Percentiles rank a stretch among this genome's conserved stretches.
phyloP scores from a whole-genome alignment of 2,888 invertebrate genomes.

The Eupithecia insigniata region DNA sequence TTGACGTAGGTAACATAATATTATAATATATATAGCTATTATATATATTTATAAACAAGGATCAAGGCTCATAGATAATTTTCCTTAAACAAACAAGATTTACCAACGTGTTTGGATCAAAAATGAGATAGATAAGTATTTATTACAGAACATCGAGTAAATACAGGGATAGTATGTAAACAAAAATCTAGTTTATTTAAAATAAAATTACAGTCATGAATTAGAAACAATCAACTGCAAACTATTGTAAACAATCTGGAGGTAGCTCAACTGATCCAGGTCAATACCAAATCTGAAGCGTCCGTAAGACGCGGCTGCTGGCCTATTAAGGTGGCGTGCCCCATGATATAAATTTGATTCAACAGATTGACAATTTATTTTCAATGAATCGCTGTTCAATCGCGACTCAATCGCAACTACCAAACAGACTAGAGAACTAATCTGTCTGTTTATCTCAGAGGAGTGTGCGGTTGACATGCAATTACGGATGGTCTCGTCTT shows the following conservation, averaged over 20 bases:
- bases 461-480: constrained; percentile 60
- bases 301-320: background rate
- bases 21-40: no score
- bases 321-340: background rate
- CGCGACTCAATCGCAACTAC: background rate
- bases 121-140: no score
- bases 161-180: no score
- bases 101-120: no score
- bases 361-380: background rate
- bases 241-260: no score
- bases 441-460: constrained; percentile 47
- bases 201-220: no score
- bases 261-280: background rate
- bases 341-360: background rate
- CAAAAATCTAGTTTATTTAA: no score
- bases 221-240: no score
- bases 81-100: no score
- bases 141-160: no score
- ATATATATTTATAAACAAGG: no score
- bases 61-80: no score
- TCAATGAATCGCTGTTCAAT: constrained; percentile 30
- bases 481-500: constrained; percentile 47
- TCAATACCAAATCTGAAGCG: background rate
- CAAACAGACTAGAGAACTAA: constrained; percentile 37
- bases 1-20: background rate